phyloP scores from a whole-genome alignment of 2,113 vertebrate species.

The Pholis gunnellus region DNA sequence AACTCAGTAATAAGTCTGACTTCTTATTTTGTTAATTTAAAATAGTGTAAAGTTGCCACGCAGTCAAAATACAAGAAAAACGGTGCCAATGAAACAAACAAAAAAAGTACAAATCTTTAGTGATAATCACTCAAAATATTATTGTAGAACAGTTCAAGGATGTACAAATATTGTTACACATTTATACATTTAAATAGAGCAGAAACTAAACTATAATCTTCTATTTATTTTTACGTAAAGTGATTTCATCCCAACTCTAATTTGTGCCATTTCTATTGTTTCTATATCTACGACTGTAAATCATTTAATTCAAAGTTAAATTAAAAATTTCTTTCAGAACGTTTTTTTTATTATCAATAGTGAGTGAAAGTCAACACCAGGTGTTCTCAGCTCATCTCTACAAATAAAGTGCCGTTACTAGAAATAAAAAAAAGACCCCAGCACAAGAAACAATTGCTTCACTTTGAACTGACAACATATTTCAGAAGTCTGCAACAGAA shows the following conservation, averaged over 20 bases:
- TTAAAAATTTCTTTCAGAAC: too few species aligned
- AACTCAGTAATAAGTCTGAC: neutral
- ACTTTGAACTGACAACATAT: neutral
- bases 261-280: neutral
- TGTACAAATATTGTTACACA: neutral
- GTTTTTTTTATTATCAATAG: too few species aligned
- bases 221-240: neutral
- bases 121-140: neutral
- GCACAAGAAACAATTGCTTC: neutral
- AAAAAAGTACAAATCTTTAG: neutral
- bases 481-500: neutral
- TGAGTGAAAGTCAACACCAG: neutral
- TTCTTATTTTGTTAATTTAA: neutral
- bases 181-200: neutral
- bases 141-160: neutral
- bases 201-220: neutral
- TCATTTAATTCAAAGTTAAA: neutral
- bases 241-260: neutral
- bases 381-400: neutral
- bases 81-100: accelerated
- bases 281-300: neutral
- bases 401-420: neutral
- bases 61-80: neutral
- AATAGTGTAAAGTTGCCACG: neutral
- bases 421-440: neutral